Conservation (phyloP, 1,140 invertebrate species). For the Leguminivora glycinivorella region DNA sequence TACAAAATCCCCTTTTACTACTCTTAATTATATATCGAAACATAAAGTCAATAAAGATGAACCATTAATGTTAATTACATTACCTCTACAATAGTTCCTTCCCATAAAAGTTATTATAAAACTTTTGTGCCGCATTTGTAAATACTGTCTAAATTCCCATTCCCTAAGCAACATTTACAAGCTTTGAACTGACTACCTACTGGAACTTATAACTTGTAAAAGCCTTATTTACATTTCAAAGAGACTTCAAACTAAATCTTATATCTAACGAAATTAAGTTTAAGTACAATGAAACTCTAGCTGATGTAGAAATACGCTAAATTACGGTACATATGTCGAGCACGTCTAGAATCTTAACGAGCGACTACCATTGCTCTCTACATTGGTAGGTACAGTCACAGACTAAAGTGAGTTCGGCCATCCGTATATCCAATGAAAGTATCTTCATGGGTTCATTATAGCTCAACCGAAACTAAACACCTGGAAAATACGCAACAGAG, state of each 20-base stretch:
- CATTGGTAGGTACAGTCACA: not conserved
- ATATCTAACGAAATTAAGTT: not conserved
- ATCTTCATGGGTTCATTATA: too few species aligned
- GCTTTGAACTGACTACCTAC: not conserved
- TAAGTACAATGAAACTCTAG: not conserved
- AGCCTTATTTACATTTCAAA: not conserved
- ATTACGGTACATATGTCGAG: not conserved
- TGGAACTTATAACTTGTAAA: too few species aligned
- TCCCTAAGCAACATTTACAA: not conserved
- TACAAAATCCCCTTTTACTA: too few species aligned
- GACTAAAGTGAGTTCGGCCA: too few species aligned
- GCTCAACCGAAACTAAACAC: too few species aligned
- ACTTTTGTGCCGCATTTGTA: not conserved
- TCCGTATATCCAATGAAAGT: too few species aligned
- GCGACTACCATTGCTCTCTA: not conserved
- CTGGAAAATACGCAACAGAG: too few species aligned
- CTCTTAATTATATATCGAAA: too few species aligned
- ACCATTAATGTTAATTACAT: too few species aligned
- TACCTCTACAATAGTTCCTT: too few species aligned
- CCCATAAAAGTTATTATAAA: too few species aligned
- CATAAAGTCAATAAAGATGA: too few species aligned
- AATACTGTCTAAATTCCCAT: not conserved
- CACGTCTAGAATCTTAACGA: conserved; percentile 22
- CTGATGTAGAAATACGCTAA: not conserved
- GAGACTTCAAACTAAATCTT: not conserved